A percentile compares a stretch with the other conserved stretches of the same genome.
phyloP scores from a whole-genome alignment of 2,888 invertebrate genomes.

The Meiosimyza platycephala region DNA sequence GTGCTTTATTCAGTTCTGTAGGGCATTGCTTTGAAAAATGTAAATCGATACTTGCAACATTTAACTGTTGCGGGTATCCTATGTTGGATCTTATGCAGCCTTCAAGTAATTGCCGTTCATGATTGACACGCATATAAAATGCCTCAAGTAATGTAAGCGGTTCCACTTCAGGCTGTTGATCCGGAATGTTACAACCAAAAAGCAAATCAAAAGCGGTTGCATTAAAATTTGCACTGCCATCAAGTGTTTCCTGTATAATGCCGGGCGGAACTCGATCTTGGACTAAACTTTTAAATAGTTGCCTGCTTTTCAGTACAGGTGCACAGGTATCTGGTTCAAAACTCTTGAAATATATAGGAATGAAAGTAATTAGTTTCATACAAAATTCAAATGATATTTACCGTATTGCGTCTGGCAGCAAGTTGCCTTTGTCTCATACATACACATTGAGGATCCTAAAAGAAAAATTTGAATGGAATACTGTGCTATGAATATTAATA shows the following conservation, averaged over 20 bases:
- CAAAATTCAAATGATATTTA: too few relatives aligned
- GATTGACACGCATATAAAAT: slow-evolving; percentile 51
- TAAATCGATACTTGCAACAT: slow-evolving; percentile 40
- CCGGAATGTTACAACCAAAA: slow-evolving; percentile 40
- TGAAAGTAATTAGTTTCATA: too few relatives aligned
- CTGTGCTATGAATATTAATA: too few relatives aligned
- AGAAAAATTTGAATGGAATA: too few relatives aligned
- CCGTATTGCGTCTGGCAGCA: too few relatives aligned
- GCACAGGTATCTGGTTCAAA: too few relatives aligned
- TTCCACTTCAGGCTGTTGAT: slow-evolving; percentile 45
- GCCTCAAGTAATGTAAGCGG: slow-evolving; percentile 58
- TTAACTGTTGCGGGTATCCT: too few relatives aligned
- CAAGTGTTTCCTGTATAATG: slow-evolving; percentile 52
- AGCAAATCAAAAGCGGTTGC: slow-evolving; percentile 45
- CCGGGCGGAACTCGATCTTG: slow-evolving; percentile 52
- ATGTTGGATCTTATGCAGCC: background rate
- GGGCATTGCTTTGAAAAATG: slow-evolving; percentile 46
- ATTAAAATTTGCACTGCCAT: slow-evolving; percentile 53
- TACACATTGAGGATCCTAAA: too few relatives aligned
- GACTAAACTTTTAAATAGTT: slow-evolving; percentile 46
- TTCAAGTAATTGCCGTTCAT: slow-evolving; percentile 46
- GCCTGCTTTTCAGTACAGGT: too few relatives aligned
- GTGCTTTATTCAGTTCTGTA: slow-evolving; percentile 50
- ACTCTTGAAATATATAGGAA: too few relatives aligned
- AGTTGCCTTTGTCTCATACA: too few relatives aligned